Evolutionary conservation across 2,888 invertebrate genomes (phyloP), one percentile per base, ranked within the genome.

Genomic region (Polyploca ridens): DNA sequence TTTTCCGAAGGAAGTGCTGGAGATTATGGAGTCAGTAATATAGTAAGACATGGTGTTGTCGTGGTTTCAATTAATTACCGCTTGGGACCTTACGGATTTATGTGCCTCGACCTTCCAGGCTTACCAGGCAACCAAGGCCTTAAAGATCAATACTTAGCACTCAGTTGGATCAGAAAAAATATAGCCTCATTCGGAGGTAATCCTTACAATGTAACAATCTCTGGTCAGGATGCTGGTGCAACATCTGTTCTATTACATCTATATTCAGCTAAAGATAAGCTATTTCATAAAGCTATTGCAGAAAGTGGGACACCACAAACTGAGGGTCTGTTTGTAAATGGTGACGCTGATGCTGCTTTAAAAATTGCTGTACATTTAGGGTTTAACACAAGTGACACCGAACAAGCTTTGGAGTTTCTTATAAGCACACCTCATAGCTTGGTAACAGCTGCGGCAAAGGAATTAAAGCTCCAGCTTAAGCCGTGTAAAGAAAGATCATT

Each of bases 51-150:
- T 66, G 89, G 85, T 58, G 83, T 94, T 6, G 71, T 94, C 14
- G 87, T 94, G 0, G 89, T 93, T 0, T 90, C 91, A 0, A 77
- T 93, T 0, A 94, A 94, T 67, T 94, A 94, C 67, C 88, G 94
- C 1, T 78, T 94, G 35, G 94, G 94, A 0, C 87, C 93, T 0
- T 94, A 91, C 54, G 94, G 94, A 49, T 94, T 94, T 66, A 84
- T 94, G 85, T 93, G 94, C 54, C 81, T 93, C 0, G 88, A 90
- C 65, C 77, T 81, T 8, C 93, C 94, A 1, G 69, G 78, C 1
- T 79, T 90, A 4, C 84, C 93, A 13, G 94, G 94, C 1, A 94
- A 94, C 66, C 92, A 93, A 72, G 94, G 94, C 0, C 79, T 94
- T 2, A 93, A 91, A 72, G 94, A 94, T 66, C 93, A 94, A 69